Conservation (phyloP, 1,140 invertebrate species). For the Penaeus japonicus region DNA sequence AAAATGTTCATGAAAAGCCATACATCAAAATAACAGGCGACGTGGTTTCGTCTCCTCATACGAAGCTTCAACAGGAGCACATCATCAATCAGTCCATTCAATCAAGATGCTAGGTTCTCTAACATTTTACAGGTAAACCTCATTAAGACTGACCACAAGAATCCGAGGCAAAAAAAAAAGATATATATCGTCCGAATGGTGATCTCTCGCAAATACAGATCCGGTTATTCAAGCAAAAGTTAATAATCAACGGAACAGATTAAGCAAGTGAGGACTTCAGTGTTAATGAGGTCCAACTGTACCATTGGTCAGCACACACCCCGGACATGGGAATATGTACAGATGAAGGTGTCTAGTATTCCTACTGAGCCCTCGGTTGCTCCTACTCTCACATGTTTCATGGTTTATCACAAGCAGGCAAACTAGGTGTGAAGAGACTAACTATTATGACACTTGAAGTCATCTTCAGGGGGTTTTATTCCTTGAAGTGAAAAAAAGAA, state of each 20-base stretch:
- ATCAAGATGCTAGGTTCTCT: constrained; percentile 15
- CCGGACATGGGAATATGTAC: constrained; percentile 28
- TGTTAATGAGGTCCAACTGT: constrained; percentile 23
- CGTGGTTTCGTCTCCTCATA: neutral
- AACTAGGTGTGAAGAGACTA: neutral
- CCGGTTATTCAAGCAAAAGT: neutral
- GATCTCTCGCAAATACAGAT: too few species aligned
- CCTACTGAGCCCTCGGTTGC: constrained; percentile 16
- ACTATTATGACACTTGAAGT: neutral
- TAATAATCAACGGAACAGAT: neutral
- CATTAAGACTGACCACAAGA: constrained; percentile 17
- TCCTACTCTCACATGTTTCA: neutral
- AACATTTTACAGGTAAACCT: constrained; percentile 15
- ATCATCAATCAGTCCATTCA: constrained; percentile 13
- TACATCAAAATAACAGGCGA: constrained; percentile 25
- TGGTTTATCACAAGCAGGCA: neutral
- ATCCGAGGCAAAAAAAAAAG: neutral
- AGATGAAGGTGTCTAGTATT: constrained; percentile 17
- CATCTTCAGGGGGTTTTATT: too few species aligned
- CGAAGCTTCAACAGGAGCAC: constrained; percentile 30
- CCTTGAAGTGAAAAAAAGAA: too few species aligned
- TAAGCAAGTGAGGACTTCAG: neutral
- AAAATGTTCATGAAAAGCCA: constrained; percentile 18
- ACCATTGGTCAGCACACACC: constrained; percentile 27
- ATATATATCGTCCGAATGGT: neutral